A percentile compares a stretch with the other conserved stretches of the same genome.
phyloP scores from a whole-genome alignment of 1,140 invertebrate species.

The Drosophila baimaii region DNA sequence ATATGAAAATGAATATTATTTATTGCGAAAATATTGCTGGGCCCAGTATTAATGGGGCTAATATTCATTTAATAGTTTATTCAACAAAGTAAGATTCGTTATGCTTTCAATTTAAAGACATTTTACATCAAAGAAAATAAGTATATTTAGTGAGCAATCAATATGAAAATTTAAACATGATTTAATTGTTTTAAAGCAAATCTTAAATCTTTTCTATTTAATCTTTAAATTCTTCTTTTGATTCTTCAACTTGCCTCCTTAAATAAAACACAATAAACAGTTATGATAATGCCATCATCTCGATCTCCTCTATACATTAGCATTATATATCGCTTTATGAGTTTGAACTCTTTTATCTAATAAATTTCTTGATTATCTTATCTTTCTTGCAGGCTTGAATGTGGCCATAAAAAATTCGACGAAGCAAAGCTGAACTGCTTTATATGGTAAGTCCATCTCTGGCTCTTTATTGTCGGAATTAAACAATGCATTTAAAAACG shows the following conservation, averaged over 20 bases:
- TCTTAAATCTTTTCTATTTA: background rate
- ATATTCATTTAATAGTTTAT: background rate
- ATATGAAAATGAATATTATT: slow-evolving; percentile 6
- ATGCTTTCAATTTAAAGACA: background rate
- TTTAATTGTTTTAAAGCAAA: background rate
- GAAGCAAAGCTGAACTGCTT: slow-evolving; percentile 35
- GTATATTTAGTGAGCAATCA: background rate
- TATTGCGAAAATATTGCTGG: background rate
- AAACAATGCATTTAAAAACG: slow-evolving; percentile 1
- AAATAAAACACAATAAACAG: background rate
- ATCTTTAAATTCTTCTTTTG: background rate
- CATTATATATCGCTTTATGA: background rate
- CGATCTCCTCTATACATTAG: background rate
- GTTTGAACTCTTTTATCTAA: slow-evolving; percentile 25
- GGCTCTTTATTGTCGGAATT: too few species aligned
- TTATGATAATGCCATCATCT: background rate
- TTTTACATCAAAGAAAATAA: background rate
- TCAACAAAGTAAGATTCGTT: background rate
- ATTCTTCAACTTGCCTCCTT: background rate
- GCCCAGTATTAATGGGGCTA: background rate
- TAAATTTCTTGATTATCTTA: slow-evolving; percentile 19
- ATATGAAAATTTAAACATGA: background rate
- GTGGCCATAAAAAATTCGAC: slow-evolving; percentile 17
- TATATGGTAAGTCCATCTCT: slow-evolving; percentile 52
- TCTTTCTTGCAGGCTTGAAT: slow-evolving; percentile 43